Percentiles rank a stretch among this genome's conserved stretches.
These are phyloP conservation scores for Acrossocheilus fasciatus DNA, from an alignment of 2,797 vertebrate species.

Conservation along the genomic window DNA sequence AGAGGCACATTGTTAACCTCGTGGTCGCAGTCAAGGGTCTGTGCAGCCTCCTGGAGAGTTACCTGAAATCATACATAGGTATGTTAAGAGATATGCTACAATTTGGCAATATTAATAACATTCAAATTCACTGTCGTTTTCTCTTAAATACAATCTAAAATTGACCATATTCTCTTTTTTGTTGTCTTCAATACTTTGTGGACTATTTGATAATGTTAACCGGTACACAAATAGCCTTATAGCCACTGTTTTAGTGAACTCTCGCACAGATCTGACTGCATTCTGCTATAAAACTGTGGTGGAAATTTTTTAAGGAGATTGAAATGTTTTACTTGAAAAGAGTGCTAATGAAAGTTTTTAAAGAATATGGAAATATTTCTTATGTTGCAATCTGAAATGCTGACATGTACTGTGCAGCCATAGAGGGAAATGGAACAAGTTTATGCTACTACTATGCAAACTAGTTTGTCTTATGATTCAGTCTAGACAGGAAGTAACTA, in stretches of 20 bases:
- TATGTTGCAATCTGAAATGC: neutral
- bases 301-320: neutral
- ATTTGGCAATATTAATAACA: neutral
- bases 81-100: neutral
- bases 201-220: neutral
- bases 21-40: constrained; percentile 72
- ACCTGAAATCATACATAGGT: constrained; percentile 68
- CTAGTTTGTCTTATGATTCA: neutral
- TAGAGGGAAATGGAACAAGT: neutral
- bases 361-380: neutral
- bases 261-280: neutral
- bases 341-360: neutral
- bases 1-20: constrained; percentile 72
- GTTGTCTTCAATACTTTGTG: neutral
- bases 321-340: neutral
- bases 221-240: neutral
- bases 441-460: neutral
- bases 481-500: neutral
- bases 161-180: neutral
- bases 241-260: neutral
- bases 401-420: neutral
- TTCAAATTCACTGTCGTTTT: neutral
- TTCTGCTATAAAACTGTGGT: neutral
- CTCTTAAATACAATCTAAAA: neutral
- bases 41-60: constrained; percentile 58